Evolutionary conservation across 1,140 invertebrate genomes (phyloP).

Genomic region (Elymnias hypermnestra): DNA sequence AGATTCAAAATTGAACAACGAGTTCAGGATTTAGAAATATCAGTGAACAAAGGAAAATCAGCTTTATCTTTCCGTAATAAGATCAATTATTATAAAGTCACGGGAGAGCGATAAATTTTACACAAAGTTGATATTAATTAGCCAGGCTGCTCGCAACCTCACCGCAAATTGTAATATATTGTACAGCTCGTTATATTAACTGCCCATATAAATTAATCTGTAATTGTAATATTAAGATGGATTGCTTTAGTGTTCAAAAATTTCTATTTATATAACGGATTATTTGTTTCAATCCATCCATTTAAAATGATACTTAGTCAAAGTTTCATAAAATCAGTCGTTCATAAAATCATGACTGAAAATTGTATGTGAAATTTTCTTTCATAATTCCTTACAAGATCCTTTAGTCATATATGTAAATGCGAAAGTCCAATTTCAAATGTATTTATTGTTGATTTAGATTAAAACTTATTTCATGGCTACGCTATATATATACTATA

Average conservation of each 20-base stretch:
- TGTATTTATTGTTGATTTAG: too few relatives aligned
- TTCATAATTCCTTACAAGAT: too few relatives aligned
- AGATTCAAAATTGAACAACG: constrained; percentile 3
- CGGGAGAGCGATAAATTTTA: constrained; percentile 16
- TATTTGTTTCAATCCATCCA: too few relatives aligned
- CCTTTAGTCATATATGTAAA: too few relatives aligned
- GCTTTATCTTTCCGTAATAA: constrained; percentile 5
- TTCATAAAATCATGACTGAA: too few relatives aligned
- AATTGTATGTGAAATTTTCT: too few relatives aligned
- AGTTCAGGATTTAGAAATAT: background rate
- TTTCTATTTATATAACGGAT: too few relatives aligned
- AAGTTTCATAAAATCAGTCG: too few relatives aligned
- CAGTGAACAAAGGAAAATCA: constrained; percentile 5
- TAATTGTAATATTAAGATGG: constrained; percentile 15
- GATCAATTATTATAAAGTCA: constrained; percentile 12
- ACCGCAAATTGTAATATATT: constrained; percentile 58
- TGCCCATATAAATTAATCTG: constrained; percentile 28
- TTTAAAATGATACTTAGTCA: too few relatives aligned
- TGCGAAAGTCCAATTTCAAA: too few relatives aligned
- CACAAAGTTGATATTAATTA: constrained; percentile 58
- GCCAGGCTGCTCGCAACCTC: constrained; percentile 33
- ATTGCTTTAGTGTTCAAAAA: constrained; percentile 2
- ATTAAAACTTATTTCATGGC: too few relatives aligned
- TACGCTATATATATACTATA: too few relatives aligned
- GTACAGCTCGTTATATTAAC: constrained; percentile 39